These are phyloP conservation scores for Leptothorax acervorum DNA, from an alignment of 2,888 invertebrate genomes.

Conservation along the genomic window DNA sequence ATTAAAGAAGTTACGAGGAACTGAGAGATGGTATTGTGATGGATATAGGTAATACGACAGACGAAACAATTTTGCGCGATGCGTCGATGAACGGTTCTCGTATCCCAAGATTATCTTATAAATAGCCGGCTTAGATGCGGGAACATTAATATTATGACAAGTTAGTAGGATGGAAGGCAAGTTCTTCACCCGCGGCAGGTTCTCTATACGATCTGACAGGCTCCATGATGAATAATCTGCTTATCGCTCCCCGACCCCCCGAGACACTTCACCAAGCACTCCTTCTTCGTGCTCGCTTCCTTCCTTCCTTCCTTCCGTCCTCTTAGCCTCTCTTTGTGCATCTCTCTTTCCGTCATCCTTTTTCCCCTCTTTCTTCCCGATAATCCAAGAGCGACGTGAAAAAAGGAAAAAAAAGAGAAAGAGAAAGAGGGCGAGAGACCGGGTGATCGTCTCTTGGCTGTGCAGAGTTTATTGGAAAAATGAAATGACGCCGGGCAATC, in stretches of 20 bases:
- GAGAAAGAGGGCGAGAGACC: constrained; percentile 33
- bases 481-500: constrained; percentile 71
- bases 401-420: not conserved
- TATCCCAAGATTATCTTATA: constrained; percentile 63
- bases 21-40: not conserved
- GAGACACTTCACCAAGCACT: constrained; percentile 54
- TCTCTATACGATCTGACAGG: constrained; percentile 75
- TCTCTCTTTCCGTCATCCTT: constrained; percentile 57
- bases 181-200: constrained; percentile 68
- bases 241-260: constrained; percentile 74
- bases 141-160: constrained; percentile 77
- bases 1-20: not conserved
- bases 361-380: constrained; percentile 41
- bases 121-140: constrained; percentile 71
- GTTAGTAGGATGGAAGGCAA: constrained; percentile 75
- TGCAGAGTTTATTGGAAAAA: constrained; percentile 71
- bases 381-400: constrained; percentile 43
- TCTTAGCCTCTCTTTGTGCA: constrained; percentile 76
- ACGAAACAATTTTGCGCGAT: constrained; percentile 39
- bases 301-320: constrained; percentile 56
- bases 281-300: constrained; percentile 36
- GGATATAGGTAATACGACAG: not conserved
- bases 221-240: constrained; percentile 80
- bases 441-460: constrained; percentile 53
- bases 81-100: constrained; percentile 5